Evolutionary conservation across 1,140 invertebrate genomes (phyloP).

Genomic region (Drosophila kikkawai): DNA sequence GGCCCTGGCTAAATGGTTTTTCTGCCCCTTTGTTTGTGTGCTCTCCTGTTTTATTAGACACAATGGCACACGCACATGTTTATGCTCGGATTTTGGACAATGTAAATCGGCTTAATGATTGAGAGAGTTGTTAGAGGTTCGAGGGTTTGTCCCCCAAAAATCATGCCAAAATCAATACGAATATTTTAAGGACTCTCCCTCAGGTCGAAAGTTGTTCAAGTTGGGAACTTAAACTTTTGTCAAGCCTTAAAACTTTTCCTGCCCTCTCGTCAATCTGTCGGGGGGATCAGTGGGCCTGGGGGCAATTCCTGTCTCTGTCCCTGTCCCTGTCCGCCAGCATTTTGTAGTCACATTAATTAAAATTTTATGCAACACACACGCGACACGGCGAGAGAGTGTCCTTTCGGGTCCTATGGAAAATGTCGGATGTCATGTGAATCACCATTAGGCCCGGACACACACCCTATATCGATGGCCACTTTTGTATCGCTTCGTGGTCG

Average conservation of each 20-base stretch:
- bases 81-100: constrained; percentile 26
- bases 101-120: constrained; percentile 50
- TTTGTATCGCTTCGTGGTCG: constrained; percentile 49
- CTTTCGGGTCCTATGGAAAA: constrained; percentile 37
- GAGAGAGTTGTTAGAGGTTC: constrained; percentile 27
- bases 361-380: constrained; percentile 70
- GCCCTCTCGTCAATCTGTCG: constrained; percentile 24
- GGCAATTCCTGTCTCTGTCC: not conserved
- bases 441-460: constrained; percentile 45
- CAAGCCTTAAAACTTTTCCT: constrained; percentile 4
- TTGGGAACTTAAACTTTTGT: constrained; percentile 17
- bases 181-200: constrained; percentile 3
- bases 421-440: constrained; percentile 65
- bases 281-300: constrained; percentile 14
- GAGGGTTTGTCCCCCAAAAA: not conserved
- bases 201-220: not conserved
- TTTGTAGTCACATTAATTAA: constrained; percentile 77
- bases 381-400: constrained; percentile 12
- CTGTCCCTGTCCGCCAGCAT: constrained; percentile 29
- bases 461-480: constrained; percentile 37
- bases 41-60: constrained; percentile 10
- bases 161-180: constrained; percentile 26
- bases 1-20: constrained; percentile 42
- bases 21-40: constrained; percentile 21
- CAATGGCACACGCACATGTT: constrained; percentile 27